These are phyloP conservation scores for Heliconius eleuchia DNA, from an alignment of 1,140 invertebrate genomes.

Conservation along the genomic window DNA sequence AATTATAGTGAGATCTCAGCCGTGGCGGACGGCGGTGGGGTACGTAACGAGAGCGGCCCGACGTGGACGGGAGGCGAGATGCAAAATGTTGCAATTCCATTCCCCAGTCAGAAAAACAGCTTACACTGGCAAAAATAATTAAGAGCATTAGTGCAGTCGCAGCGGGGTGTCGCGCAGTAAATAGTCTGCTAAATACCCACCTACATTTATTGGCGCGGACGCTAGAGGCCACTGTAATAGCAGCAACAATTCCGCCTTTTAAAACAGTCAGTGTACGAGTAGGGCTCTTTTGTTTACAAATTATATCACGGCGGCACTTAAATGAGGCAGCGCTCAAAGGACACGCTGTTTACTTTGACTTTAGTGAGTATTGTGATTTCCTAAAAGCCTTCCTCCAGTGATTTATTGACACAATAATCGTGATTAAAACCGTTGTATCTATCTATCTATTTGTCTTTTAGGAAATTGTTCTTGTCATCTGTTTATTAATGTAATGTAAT, in stretches of 20 bases:
- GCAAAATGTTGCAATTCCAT: slow-evolving; percentile 78
- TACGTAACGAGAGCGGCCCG: slow-evolving; percentile 69
- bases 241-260: slow-evolving; percentile 73
- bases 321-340: slow-evolving; percentile 34
- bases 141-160: slow-evolving; percentile 77
- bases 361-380: slow-evolving; percentile 25
- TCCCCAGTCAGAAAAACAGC: slow-evolving; percentile 77
- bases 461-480: slow-evolving; percentile 6
- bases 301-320: slow-evolving; percentile 41
- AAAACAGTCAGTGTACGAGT: slow-evolving; percentile 50
- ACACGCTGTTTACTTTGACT: slow-evolving; percentile 30
- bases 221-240: slow-evolving; percentile 62
- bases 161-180: slow-evolving; percentile 74
- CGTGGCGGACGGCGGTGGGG: slow-evolving; percentile 64
- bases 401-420: slow-evolving; percentile 29
- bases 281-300: slow-evolving; percentile 64
- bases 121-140: slow-evolving; percentile 80
- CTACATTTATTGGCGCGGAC: slow-evolving; percentile 75
- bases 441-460: slow-evolving; percentile 7
- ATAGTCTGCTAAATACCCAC: slow-evolving; percentile 77
- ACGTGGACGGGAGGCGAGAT: slow-evolving; percentile 53
- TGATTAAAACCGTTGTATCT: slow-evolving; percentile 9
- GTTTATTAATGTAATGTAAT: slow-evolving; percentile 21
- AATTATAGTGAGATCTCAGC: slow-evolving; percentile 76
- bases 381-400: slow-evolving; percentile 21